Conservation (phyloP, 2,113 vertebrate genomes). For the Sylvietta virens region DNA sequence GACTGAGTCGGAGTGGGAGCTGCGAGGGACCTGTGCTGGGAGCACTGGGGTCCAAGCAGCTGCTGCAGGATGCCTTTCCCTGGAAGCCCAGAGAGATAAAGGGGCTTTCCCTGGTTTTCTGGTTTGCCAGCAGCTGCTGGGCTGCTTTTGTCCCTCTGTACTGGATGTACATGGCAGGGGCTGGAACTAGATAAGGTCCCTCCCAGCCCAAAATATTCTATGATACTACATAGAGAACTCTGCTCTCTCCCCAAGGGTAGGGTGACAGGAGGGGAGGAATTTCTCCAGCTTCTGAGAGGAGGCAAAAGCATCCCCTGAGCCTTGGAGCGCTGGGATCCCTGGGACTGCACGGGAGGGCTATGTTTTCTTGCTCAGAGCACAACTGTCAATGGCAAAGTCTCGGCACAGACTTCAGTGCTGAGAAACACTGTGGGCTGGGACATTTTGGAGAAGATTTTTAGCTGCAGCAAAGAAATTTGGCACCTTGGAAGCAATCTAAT, state of each 20-base stretch:
- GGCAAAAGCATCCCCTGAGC: background rate
- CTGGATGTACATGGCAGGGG: too few species aligned
- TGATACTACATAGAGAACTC: background rate
- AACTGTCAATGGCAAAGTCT: conserved; percentile 36
- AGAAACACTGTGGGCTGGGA: conserved; percentile 42
- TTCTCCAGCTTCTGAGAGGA: background rate
- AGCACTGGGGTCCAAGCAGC: background rate
- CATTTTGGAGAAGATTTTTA: conserved; percentile 68
- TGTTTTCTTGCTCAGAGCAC: conserved; percentile 30
- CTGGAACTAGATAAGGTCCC: background rate
- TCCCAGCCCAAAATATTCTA: background rate
- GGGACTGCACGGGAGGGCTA: background rate
- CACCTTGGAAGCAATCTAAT: conserved; percentile 71
- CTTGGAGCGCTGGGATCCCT: background rate
- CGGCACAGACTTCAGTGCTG: background rate
- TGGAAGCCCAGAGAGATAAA: background rate
- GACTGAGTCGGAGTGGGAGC: background rate
- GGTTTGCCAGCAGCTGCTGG: background rate
- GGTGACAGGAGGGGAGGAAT: background rate
- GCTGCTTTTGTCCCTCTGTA: background rate
- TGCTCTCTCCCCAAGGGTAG: background rate
- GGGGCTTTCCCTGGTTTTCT: background rate
- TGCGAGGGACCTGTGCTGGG: background rate
- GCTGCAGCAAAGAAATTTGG: conserved; percentile 69
- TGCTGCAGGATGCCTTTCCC: background rate